These are phyloP conservation scores for Margaritifera margaritifera DNA, from an alignment of 2,888 invertebrate genomes.

Conservation along the genomic window DNA sequence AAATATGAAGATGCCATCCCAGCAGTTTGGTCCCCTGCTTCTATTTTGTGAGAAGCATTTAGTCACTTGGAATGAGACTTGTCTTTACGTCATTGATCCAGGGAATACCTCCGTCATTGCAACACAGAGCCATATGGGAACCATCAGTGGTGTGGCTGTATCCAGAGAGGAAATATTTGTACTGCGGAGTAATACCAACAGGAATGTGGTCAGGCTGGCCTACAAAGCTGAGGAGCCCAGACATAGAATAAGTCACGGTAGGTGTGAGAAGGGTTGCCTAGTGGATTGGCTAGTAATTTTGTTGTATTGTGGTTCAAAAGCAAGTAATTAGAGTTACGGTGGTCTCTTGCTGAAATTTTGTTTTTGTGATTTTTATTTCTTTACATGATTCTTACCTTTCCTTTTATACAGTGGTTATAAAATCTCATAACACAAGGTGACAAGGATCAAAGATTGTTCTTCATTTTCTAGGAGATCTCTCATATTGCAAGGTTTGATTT, in stretches of 20 bases:
- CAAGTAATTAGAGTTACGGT: no score
- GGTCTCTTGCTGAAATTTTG: no score
- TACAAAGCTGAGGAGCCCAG: slow-evolving; percentile 79
- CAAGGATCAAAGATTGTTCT: no score
- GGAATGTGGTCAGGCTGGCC: slow-evolving; percentile 85
- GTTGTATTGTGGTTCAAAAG: no score
- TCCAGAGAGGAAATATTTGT: slow-evolving; percentile 80
- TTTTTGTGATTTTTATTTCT: no score
- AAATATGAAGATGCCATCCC: slow-evolving; percentile 20
- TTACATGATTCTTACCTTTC: no score
- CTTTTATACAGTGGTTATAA: no score
- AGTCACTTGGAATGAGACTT: slow-evolving; percentile 82
- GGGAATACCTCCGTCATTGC: slow-evolving; percentile 79
- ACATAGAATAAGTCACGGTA: background rate
- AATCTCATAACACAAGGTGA: no score
- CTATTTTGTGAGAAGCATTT: slow-evolving; percentile 83
- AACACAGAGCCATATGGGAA: slow-evolving; percentile 77
- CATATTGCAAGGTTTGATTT: no score
- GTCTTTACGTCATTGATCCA: slow-evolving; percentile 85
- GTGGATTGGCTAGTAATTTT: no score
- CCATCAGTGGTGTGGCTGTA: slow-evolving; percentile 70
- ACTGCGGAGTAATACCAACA: slow-evolving; percentile 73
- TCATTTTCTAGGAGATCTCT: no score
- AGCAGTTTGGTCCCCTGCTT: slow-evolving; percentile 79
- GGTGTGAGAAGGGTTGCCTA: no score